phyloP scores from a whole-genome alignment of 2,113 vertebrate genomes.

The Petrocephalus zakoni region DNA sequence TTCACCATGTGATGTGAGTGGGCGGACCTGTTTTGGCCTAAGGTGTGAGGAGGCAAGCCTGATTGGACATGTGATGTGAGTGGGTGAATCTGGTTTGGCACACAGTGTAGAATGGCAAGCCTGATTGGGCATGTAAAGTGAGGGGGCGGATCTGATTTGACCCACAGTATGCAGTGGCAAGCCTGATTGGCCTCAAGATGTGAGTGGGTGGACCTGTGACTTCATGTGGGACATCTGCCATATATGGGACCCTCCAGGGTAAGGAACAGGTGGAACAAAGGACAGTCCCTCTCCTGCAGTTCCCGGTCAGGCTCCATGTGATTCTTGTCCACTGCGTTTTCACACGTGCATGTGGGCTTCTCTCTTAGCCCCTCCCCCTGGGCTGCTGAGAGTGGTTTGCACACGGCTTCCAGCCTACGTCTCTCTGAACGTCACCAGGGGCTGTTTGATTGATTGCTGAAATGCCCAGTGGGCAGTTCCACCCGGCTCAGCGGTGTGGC shows the following conservation, averaged over 20 bases:
- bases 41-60: neutral
- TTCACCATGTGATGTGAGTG: neutral
- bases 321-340: neutral
- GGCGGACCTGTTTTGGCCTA: neutral
- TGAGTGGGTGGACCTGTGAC: neutral
- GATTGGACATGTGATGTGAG: neutral
- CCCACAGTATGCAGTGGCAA: neutral
- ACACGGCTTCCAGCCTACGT: neutral
- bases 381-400: neutral
- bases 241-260: neutral
- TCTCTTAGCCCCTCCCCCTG: neutral
- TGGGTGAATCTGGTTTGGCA: neutral
- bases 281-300: neutral
- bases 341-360: neutral
- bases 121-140: neutral
- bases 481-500: neutral
- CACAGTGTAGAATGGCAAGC: neutral
- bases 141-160: neutral
- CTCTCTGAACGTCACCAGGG: neutral
- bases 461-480: conserved; percentile 17
- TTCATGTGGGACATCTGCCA: neutral
- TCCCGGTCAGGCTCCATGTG: neutral
- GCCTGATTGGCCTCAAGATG: neutral
- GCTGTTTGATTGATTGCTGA: conserved; percentile 12
- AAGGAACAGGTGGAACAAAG: neutral